Evolutionary conservation across 1,140 invertebrate genomes (phyloP).

Genomic region (Pinna nobilis): DNA sequence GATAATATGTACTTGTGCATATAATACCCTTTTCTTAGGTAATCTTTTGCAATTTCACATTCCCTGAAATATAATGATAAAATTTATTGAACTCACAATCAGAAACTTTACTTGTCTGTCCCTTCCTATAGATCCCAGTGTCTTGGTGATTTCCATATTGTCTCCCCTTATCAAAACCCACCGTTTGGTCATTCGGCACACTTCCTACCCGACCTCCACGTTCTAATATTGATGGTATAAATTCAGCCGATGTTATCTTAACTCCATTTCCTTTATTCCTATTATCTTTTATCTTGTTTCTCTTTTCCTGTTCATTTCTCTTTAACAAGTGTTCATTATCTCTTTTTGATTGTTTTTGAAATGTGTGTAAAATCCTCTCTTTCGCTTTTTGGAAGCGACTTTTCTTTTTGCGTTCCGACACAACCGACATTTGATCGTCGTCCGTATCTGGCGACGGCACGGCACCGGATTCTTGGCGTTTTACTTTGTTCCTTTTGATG

Average conservation of each 20-base stretch:
- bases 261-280: slow-evolving; percentile 6
- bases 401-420: slow-evolving; percentile 51
- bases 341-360: slow-evolving; percentile 41
- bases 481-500: neutral
- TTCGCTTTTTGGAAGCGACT: slow-evolving; percentile 47
- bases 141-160: no score
- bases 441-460: slow-evolving; percentile 43
- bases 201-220: neutral
- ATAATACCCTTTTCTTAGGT: no score
- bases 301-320: neutral
- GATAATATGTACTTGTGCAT: no score
- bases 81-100: slow-evolving; percentile 1
- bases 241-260: no score
- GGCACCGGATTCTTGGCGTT: slow-evolving; percentile 32
- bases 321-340: slow-evolving; percentile 12
- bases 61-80: no score
- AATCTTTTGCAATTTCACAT: no score
- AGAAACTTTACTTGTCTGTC: neutral
- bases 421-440: slow-evolving; percentile 22
- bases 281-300: neutral
- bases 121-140: no score
- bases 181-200: no score
- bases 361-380: slow-evolving; percentile 47
- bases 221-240: no score
- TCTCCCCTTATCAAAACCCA: no score